These are phyloP conservation scores for Paramuricea clavata DNA, from an alignment of 92 coral and sea anemone genomes.

Conservation along the genomic window DNA sequence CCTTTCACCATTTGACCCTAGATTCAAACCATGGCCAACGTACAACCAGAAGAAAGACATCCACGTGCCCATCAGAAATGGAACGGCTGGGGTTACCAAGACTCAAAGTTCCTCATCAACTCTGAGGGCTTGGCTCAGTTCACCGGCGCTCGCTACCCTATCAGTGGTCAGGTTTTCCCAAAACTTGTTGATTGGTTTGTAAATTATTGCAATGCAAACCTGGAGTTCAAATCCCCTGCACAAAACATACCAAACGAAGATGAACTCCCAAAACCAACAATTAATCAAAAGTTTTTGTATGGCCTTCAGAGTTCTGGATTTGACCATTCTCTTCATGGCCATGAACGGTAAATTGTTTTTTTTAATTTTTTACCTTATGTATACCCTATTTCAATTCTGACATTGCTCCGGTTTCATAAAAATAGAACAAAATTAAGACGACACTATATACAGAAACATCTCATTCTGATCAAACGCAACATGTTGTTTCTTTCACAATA, in stretches of 20 bases:
- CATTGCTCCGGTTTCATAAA: too few species aligned
- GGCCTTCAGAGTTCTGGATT: slow-evolving; percentile 69
- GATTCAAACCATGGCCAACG: slow-evolving; percentile 20
- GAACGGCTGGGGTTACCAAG: slow-evolving; percentile 99
- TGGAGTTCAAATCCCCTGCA: slow-evolving; percentile 74
- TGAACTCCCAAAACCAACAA: slow-evolving; percentile 77
- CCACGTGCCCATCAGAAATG: slow-evolving; percentile 70
- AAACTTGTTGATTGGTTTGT: slow-evolving; percentile 90
- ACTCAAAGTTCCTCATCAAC: slow-evolving; percentile 80
- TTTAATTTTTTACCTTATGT: background rate
- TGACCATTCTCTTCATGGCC: slow-evolving; percentile 82
- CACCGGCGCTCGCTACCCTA: slow-evolving; percentile 82
- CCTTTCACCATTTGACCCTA: background rate
- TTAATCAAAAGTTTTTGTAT: slow-evolving; percentile 79
- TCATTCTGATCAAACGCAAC: too few species aligned
- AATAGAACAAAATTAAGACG: too few species aligned
- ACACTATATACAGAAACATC: too few species aligned
- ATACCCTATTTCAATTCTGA: too few species aligned
- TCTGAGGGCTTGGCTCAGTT: slow-evolving; percentile 79
- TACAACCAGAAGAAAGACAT: slow-evolving; percentile 21
- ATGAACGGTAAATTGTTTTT: slow-evolving; percentile 33
- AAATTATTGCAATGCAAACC: slow-evolving; percentile 81
- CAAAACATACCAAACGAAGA: slow-evolving; percentile 88
- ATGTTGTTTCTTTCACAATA: too few species aligned
- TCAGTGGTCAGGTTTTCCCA: slow-evolving; percentile 93